These are phyloP conservation scores for Drosophila acutilabella DNA, from an alignment of 2,888 invertebrate species.

Conservation along the genomic window DNA sequence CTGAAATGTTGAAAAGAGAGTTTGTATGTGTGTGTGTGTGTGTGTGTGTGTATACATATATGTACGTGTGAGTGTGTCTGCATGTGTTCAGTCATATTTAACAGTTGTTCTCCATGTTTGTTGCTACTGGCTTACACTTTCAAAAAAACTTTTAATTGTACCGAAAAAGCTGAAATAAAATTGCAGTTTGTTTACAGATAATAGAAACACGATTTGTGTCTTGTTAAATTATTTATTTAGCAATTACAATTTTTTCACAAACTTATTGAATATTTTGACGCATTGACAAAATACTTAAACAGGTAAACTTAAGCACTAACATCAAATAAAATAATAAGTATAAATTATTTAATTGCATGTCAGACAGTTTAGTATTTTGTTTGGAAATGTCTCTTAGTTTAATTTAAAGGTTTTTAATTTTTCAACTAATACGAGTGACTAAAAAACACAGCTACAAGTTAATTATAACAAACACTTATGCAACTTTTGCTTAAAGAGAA, in stretches of 20 bases:
- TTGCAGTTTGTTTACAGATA: slow-evolving; percentile 22
- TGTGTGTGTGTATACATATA: neutral
- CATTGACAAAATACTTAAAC: slow-evolving; percentile 24
- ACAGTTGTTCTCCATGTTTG: no score
- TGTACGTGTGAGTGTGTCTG: no score
- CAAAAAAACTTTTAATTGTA: no score
- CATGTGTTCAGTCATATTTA: no score
- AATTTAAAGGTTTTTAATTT: slow-evolving; percentile 15
- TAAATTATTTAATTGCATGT: slow-evolving; percentile 23
- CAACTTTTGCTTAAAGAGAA: slow-evolving; percentile 18
- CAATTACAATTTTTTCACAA: slow-evolving; percentile 25
- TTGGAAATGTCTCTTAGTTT: slow-evolving; percentile 7
- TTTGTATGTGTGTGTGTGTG: neutral
- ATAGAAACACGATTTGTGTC: slow-evolving; percentile 23
- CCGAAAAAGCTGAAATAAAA: neutral
- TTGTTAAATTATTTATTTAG: slow-evolving; percentile 35
- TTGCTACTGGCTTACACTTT: no score
- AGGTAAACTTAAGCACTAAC: slow-evolving; percentile 23
- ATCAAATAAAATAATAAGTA: slow-evolving; percentile 28
- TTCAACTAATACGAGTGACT: slow-evolving; percentile 44
- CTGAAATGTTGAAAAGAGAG: no score
- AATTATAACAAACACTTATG: slow-evolving; percentile 44
- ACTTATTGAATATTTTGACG: slow-evolving; percentile 21
- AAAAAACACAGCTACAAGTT: slow-evolving; percentile 55
- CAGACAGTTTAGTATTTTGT: slow-evolving; percentile 15